phyloP scores from a whole-genome alignment of 2,888 invertebrate genomes.

The Synergus umbraculus region DNA sequence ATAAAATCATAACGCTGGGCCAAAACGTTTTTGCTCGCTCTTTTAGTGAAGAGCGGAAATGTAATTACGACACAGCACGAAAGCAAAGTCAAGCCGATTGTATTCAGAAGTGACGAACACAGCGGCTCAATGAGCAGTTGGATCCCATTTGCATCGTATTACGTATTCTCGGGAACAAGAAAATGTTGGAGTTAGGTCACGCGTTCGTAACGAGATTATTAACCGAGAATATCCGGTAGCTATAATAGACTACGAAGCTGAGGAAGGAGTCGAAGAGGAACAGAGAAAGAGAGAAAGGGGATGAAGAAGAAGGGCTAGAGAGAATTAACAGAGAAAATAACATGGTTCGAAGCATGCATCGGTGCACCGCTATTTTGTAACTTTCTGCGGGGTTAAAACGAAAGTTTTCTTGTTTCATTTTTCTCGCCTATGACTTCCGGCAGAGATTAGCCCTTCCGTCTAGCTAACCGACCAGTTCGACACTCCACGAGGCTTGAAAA shows the following conservation, averaged over 20 bases:
- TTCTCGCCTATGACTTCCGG: conserved; percentile 28
- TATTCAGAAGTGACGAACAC: conserved; percentile 23
- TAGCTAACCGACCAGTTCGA: conserved; percentile 31
- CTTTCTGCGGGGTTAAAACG: conserved; percentile 16
- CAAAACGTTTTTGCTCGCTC: conserved; percentile 22
- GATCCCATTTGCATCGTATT: conserved; percentile 57
- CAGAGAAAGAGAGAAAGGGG: neutral
- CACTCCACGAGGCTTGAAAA: neutral
- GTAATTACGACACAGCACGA: neutral
- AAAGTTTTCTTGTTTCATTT: conserved; percentile 39
- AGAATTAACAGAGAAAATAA: conserved; percentile 34
- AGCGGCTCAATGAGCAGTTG: conserved; percentile 53
- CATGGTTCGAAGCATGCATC: conserved; percentile 21
- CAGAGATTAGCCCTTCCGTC: conserved; percentile 28
- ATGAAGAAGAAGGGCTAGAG: neutral
- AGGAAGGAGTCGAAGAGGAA: neutral
- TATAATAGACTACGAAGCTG: conserved; percentile 37
- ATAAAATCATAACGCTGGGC: neutral
- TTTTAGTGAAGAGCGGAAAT: neutral
- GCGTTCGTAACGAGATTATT: conserved; percentile 59
- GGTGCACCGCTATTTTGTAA: conserved; percentile 6
- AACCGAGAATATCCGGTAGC: conserved; percentile 48
- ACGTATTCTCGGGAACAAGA: conserved; percentile 45
- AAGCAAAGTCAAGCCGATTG: conserved; percentile 10
- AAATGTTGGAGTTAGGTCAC: conserved; percentile 51